Conservation (phyloP, 2,888 invertebrate species). For the Eutolmus rufibarbis region DNA sequence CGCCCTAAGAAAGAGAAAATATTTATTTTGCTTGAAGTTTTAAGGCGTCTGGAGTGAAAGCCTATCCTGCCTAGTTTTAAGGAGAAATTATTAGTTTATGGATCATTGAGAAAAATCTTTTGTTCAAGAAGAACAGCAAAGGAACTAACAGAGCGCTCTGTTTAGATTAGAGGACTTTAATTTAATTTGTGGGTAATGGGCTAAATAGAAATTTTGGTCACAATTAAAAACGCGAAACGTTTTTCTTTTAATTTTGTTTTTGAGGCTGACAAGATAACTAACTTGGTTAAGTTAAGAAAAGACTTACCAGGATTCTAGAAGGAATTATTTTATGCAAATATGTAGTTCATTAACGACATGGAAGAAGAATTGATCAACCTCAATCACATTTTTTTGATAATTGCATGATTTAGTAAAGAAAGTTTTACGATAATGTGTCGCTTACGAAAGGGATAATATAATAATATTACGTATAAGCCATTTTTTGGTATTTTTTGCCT, state of each 20-base stretch:
- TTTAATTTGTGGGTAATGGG: slow-evolving; percentile 10
- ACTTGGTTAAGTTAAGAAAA: no score
- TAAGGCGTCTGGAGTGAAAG: not conserved
- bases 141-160: not conserved
- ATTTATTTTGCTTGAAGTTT: slow-evolving; percentile 7
- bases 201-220: not conserved
- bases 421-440: no score
- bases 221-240: not conserved
- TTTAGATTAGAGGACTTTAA: not conserved
- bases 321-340: no score
- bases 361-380: no score
- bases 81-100: not conserved
- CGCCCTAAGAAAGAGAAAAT: not conserved
- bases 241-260: not conserved
- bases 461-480: no score
- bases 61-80: not conserved
- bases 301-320: no score
- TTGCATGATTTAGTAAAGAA: no score
- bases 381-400: no score
- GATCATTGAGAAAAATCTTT: not conserved
- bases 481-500: no score
- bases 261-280: no score
- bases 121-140: not conserved
- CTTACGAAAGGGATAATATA: no score
- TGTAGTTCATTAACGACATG: no score